Evolutionary conservation across 2,888 invertebrate species (phyloP), one percentile per base, ranked within the genome.

Genomic region (Watsonalla binaria): DNA sequence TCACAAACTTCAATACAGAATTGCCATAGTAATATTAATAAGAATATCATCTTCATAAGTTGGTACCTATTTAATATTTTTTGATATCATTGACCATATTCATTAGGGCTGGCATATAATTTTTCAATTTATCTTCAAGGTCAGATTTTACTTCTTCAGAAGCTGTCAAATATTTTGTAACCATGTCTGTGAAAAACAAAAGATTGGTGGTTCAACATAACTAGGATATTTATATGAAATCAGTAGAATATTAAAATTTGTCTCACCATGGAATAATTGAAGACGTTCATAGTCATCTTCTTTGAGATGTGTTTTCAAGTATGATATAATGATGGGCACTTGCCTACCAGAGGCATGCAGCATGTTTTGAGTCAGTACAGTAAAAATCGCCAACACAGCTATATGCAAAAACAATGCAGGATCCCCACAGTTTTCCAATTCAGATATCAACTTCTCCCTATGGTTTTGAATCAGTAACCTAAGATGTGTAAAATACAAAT

Each of bases 321-420:
- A 95, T 0, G 92, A 76, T 48, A 98, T 91, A 63, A 99, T 93
- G 14, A 94, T 91, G 0, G 97, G 94, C 9, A 99, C 97, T 86
- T 97, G 97, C 78, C 97, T 94, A 0, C 99, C 99, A 34, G 98
- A 98, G 11, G 97, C 97, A 82, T 98, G 97, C 34, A 99, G 76
- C 91, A 97, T 96, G 65, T 92, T 93, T 68, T 96, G 96, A 0
- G 96, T 96, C 4, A 94, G 91, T 8, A 94, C 93, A 51, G 96
- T 96, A 75, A 97, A 98, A 54, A 98, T 92, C 46, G 97, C 92
- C 58, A 97, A 88, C 0, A 93, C 93, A 0, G 94, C 93, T 53
- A 97, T 86, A 81, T 97, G 97, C 47, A 98, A 85, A 51, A 94
- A 92, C 42, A 97, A 80, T 0, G 97, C 96, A 11, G 96, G 94